These are phyloP conservation scores for Phoxinus dragarum DNA, from an alignment of 2,797 vertebrate genomes.

Conservation along the genomic window DNA sequence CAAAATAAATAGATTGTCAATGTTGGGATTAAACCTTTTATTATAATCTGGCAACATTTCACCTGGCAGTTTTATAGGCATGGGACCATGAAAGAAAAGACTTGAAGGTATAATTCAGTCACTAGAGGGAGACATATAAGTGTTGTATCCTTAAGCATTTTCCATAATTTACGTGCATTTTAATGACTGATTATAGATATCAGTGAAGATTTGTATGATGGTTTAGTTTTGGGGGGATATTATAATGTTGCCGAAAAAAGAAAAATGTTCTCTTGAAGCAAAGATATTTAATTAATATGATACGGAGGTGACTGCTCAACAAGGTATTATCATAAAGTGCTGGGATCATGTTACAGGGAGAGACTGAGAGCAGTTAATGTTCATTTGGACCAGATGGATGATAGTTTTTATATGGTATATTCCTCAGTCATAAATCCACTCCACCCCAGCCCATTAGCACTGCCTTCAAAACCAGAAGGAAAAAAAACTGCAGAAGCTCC, in stretches of 20 bases:
- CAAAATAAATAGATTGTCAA: too few relatives aligned
- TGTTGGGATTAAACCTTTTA: too few relatives aligned
- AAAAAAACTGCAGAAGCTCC: not conserved
- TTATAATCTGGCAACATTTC: too few relatives aligned
- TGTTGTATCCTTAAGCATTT: not conserved
- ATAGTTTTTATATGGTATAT: slow-evolving; percentile 13
- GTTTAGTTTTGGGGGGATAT: not conserved
- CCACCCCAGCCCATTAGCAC: not conserved
- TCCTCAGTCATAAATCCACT: not conserved
- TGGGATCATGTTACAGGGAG: slow-evolving; percentile 64
- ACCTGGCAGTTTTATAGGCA: slow-evolving; percentile 68
- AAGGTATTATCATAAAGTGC: slow-evolving; percentile 12
- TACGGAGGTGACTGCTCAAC: not conserved
- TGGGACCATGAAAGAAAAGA: slow-evolving; percentile 67
- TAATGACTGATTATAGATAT: not conserved
- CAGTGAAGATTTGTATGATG: not conserved
- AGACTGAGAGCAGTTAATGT: slow-evolving; percentile 68
- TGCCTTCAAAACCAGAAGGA: not conserved
- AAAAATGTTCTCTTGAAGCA: slow-evolving; percentile 2
- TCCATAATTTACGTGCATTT: not conserved
- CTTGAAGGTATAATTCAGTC: slow-evolving; percentile 35
- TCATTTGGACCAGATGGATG: slow-evolving; percentile 28
- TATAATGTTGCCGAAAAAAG: not conserved
- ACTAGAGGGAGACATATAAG: slow-evolving; percentile 47
- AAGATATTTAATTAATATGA: not conserved